A percentile compares a stretch with the other conserved stretches of the same genome.
Evolutionary conservation across 2,797 vertebrate genomes (phyloP).

Genomic region (Phataginus tricuspis): DNA sequence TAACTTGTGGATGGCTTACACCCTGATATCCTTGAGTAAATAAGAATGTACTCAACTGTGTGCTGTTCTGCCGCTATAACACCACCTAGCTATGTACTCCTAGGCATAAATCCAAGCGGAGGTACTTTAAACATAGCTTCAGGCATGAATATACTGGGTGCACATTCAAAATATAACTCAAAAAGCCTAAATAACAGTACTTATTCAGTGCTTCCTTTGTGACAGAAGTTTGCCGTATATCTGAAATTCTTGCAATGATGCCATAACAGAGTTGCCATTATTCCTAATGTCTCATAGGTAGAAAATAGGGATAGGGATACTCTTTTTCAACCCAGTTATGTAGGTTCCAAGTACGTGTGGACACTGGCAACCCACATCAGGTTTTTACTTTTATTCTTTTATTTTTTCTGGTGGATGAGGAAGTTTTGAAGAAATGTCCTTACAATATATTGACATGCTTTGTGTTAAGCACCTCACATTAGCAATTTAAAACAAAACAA

Average conservation of each 20-base stretch:
- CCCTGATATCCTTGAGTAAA: background rate
- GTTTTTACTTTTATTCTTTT: background rate
- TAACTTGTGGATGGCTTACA: background rate
- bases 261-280: background rate
- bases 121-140: background rate
- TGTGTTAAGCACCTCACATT: background rate
- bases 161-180: background rate
- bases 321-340: too few species aligned
- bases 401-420: background rate
- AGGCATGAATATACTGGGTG: background rate
- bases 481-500: background rate
- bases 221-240: background rate
- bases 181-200: background rate
- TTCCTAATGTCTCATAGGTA: background rate
- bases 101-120: background rate
- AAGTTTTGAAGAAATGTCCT: background rate
- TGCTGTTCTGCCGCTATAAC: background rate
- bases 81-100: background rate
- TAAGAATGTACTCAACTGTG: background rate
- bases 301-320: background rate
- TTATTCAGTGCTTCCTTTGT: background rate
- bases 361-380: background rate
- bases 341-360: background rate
- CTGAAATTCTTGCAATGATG: background rate
- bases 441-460: background rate